Conservation (phyloP, 2,888 invertebrate genomes). For the Nomada fucata region DNA sequence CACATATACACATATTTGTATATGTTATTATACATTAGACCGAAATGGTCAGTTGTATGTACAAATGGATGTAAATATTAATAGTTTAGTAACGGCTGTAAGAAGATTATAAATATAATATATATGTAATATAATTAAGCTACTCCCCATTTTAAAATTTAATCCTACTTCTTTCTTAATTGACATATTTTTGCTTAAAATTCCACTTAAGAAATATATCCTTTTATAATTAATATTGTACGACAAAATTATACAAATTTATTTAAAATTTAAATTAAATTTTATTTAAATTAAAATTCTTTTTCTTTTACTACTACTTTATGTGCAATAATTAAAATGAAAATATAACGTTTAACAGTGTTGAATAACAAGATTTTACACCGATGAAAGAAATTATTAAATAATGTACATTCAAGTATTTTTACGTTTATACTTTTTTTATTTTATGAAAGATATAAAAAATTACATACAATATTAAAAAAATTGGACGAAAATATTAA, state of each 20-base stretch:
- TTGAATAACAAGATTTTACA: too few relatives aligned
- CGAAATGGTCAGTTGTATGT: constrained; percentile 73
- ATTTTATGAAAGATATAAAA: too few relatives aligned
- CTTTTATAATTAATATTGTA: background rate
- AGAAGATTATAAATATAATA: constrained; percentile 68
- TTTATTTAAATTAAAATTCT: too few relatives aligned
- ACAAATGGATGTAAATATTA: constrained; percentile 79
- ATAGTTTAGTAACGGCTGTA: constrained; percentile 71
- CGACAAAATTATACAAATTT: constrained; percentile 2
- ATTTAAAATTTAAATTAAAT: too few relatives aligned
- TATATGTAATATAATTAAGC: constrained; percentile 48
- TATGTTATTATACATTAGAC: constrained; percentile 53
- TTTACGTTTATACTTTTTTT: too few relatives aligned
- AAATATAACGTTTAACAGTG: background rate
- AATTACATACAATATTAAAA: too few relatives aligned
- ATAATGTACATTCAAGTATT: too few relatives aligned
- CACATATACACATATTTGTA: constrained; percentile 11
- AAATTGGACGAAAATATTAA: background rate
- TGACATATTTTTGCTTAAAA: background rate
- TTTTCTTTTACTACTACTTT: background rate
- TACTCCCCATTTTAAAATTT: constrained; percentile 1
- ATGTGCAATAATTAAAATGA: background rate
- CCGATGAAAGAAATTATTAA: too few relatives aligned
- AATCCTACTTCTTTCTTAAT: background rate
- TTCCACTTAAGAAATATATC: background rate